Evolutionary conservation across 1,140 invertebrate genomes (phyloP).

Genomic region (Orchesella cincta): DNA sequence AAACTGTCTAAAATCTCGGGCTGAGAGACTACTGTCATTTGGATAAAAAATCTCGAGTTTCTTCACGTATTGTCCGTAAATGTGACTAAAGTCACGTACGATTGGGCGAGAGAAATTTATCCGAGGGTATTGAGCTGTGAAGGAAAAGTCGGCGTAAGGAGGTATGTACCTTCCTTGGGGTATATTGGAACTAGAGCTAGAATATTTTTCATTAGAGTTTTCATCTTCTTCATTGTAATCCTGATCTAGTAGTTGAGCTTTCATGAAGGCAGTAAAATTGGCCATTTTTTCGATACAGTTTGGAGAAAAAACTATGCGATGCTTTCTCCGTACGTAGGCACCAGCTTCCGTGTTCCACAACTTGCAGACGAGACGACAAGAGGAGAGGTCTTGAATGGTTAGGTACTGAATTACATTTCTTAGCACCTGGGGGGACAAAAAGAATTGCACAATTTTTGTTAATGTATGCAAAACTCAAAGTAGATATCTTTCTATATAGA

Average conservation of each 20-base stretch:
- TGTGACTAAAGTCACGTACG: slow-evolving; percentile 18
- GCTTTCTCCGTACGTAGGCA: slow-evolving; percentile 13
- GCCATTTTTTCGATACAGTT: slow-evolving; percentile 35
- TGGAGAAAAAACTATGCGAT: slow-evolving; percentile 36
- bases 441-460: neutral
- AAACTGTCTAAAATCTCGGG: slow-evolving; percentile 26
- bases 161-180: slow-evolving; percentile 23
- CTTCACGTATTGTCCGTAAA: slow-evolving; percentile 33
- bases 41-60: slow-evolving; percentile 37
- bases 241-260: neutral
- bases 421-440: slow-evolving; percentile 28
- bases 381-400: neutral
- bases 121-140: slow-evolving; percentile 32
- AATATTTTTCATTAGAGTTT: neutral
- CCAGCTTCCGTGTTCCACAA: slow-evolving; percentile 39
- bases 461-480: neutral
- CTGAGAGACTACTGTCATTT: slow-evolving; percentile 23
- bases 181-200: neutral
- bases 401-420: slow-evolving; percentile 36
- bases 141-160: slow-evolving; percentile 33
- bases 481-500: neutral
- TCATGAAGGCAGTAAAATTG: slow-evolving; percentile 29
- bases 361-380: slow-evolving; percentile 32
- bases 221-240: neutral
- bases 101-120: slow-evolving; percentile 35